Percentiles rank a stretch among this genome's conserved stretches.
These are phyloP conservation scores for Cheilosia variabilis DNA, from an alignment of 2,888 invertebrate species.

Conservation along the genomic window DNA sequence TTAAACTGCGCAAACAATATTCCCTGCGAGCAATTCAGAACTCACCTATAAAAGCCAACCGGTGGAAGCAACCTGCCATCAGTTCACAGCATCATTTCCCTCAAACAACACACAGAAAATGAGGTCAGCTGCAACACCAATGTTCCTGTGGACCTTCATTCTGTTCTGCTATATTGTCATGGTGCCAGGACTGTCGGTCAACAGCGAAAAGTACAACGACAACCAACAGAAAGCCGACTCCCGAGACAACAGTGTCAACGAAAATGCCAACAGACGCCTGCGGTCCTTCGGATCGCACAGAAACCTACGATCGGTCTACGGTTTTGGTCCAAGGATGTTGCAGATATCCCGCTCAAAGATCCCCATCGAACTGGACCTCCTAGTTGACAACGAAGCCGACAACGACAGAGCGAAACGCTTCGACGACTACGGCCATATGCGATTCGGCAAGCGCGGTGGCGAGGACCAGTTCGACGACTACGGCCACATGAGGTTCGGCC, in stretches of 20 bases:
- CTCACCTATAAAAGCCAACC: conserved; percentile 59
- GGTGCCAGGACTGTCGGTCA: conserved; percentile 58
- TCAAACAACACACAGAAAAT: conserved; percentile 37
- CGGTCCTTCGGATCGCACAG: conserved; percentile 60
- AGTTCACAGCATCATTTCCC: conserved; percentile 33
- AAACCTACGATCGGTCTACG: conserved; percentile 78
- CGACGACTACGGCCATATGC: conserved; percentile 90
- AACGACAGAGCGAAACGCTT: conserved; percentile 85
- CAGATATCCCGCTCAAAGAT: conserved; percentile 80
- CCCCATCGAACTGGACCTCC: conserved; percentile 81
- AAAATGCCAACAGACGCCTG: conserved; percentile 16
- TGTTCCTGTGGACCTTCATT: conserved; percentile 55
- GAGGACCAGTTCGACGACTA: conserved; percentile 90
- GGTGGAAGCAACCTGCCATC: conserved; percentile 21
- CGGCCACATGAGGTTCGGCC: conserved; percentile 89
- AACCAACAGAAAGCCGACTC: conserved; percentile 52
- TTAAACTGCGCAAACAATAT: conserved; percentile 10
- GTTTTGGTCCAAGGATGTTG: conserved; percentile 77
- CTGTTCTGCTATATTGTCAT: conserved; percentile 51
- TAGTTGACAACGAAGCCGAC: conserved; percentile 80
- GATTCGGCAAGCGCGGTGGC: conserved; percentile 86
- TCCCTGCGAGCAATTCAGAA: neutral
- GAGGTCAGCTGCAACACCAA: conserved; percentile 48
- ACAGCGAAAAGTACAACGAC: conserved; percentile 60
- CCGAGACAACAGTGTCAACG: conserved; percentile 24